Evolutionary conservation across 1,140 invertebrate species (phyloP), one percentile per base, ranked within the genome.

Genomic region (Microplitis mediator): DNA sequence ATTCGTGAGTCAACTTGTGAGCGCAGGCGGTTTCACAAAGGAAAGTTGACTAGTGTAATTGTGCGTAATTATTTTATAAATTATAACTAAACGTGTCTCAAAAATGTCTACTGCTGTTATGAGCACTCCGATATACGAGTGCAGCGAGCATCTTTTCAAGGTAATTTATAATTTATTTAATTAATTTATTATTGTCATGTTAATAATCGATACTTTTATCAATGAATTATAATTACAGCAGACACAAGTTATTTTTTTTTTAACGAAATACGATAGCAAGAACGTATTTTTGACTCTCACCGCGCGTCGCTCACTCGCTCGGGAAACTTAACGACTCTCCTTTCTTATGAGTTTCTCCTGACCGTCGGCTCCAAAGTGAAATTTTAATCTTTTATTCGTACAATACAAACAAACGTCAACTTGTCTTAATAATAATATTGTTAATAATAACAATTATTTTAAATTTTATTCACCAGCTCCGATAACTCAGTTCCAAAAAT

Each of bases 21-120:
- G 39, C 23, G 23, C 39, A 54, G 4, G 52, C 52, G 39, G 69
- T 71, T 71, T 71, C 62, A 56, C 52, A 45, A 65, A 72, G 64
- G 62, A 66, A 62, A 54, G 51, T 74, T 66, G 34, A 52, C 61
- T 67, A 70, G 69, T 70, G 73, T 61, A 58, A 61, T 74, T 69
- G 72, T 74, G 72, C 67, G 66, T 39, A 69, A 45, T n/a, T 52
- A 3, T 2, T 36, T 73, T 45, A 36, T 31, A 4, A 51, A 50
- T 4, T 31, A 58, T 51, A 65, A 31, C 14, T 11, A 16, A 16
- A 14, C 9, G 69, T 35, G 4, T 72, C 52, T 45, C 61, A 80
- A 78, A 23, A 58, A 87, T 86, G 85, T 85, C 85, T 73, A 83
- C 85, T 5, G 85, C 83, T 72, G 84, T 85, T 58, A 84, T 87